These are phyloP conservation scores for Ranitomeya imitator DNA, from an alignment of 2,113 vertebrate genomes.

Conservation along the genomic window DNA sequence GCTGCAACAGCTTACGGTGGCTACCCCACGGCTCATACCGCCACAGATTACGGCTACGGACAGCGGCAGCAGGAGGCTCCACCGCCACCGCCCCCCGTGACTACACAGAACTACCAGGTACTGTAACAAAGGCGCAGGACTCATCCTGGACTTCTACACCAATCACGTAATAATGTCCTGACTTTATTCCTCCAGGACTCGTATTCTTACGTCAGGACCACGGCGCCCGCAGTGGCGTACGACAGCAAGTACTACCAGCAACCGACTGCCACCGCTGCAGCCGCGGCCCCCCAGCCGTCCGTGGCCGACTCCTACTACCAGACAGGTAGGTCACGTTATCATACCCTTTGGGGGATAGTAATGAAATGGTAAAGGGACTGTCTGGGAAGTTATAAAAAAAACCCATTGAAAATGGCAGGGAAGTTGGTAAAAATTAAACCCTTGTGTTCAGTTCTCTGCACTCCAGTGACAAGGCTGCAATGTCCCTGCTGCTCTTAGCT, in stretches of 20 bases:
- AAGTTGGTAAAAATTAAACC: no score
- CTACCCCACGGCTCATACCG: constrained; percentile 88
- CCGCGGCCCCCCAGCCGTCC: constrained; percentile 86
- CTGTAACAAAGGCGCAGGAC: background rate
- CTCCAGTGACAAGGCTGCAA: no score
- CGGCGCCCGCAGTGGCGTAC: constrained; percentile 90
- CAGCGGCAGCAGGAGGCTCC: constrained; percentile 95
- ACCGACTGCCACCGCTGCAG: constrained; percentile 83
- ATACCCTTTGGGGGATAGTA: background rate
- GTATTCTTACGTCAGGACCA: constrained; percentile 94
- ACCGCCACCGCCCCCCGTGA: constrained; percentile 93
- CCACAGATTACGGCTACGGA: constrained; percentile 91
- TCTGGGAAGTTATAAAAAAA: no score
- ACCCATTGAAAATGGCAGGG: no score
- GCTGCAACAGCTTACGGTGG: constrained; percentile 90
- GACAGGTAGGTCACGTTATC: constrained; percentile 76
- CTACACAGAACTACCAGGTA: constrained; percentile 98
- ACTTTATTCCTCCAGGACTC: constrained; percentile 79
- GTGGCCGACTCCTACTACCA: constrained; percentile 98
- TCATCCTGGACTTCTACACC: no score
- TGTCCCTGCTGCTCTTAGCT: no score
- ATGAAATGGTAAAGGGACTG: background rate
- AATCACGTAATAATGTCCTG: background rate
- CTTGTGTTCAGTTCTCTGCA: no score
- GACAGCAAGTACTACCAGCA: constrained; percentile 98